Evolutionary conservation across 2,113 vertebrate genomes (phyloP).

Genomic region (Chlorodrepanis virens): DNA sequence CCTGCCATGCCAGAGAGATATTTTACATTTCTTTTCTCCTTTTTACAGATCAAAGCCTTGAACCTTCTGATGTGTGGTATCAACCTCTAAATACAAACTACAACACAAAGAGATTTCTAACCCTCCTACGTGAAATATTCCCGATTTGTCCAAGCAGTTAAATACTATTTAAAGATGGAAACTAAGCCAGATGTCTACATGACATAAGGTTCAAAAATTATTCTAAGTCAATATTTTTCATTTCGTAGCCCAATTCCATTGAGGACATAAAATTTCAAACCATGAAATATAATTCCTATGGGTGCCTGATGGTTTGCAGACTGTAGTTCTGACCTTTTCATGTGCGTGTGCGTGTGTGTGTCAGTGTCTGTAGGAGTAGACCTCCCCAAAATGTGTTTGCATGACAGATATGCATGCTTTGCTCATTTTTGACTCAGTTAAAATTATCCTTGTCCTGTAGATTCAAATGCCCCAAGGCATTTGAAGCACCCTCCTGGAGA

Average conservation of each 20-base stretch:
- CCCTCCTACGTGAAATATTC: background rate
- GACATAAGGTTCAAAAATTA: background rate
- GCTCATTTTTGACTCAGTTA: background rate
- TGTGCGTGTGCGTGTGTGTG: background rate
- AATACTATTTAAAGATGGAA: background rate
- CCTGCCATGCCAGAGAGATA: background rate
- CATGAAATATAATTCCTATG: background rate
- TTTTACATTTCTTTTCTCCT: background rate
- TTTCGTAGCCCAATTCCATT: background rate
- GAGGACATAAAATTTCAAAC: background rate
- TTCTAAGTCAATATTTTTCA: background rate
- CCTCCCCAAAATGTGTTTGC: background rate
- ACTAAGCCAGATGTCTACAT: background rate
- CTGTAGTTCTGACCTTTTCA: background rate
- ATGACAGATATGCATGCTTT: background rate
- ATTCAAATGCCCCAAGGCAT: background rate
- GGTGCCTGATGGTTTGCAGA: background rate
- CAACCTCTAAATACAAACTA: background rate
- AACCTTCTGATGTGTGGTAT: background rate
- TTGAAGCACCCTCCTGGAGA: background rate
- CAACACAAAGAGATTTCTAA: background rate
- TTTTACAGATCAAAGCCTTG: slow-evolving; percentile 16
- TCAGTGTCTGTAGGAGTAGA: background rate
- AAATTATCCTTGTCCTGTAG: background rate
- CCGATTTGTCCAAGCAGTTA: background rate